Conservation (phyloP, 2,888 invertebrate species). For the Athalia cordata region DNA sequence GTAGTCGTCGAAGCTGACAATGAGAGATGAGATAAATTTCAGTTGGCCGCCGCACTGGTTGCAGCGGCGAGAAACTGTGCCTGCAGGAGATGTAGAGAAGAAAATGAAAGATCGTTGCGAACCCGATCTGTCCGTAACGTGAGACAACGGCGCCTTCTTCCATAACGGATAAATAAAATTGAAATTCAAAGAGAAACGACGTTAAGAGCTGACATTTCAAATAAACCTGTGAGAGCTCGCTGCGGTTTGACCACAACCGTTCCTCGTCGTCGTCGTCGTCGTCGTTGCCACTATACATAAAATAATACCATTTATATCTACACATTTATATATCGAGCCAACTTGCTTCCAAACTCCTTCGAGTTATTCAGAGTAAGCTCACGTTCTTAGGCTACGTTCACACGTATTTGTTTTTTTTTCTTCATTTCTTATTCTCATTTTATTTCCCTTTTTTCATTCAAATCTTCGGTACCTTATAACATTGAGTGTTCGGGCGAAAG, state of each 20-base stretch:
- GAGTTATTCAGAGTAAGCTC: too few species aligned
- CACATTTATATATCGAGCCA: background rate
- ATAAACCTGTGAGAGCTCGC: constrained; percentile 1
- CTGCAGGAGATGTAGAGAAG: background rate
- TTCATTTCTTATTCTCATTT: too few species aligned
- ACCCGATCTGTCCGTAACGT: constrained; percentile 37
- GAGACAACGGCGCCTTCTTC: constrained; percentile 22
- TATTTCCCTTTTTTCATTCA: too few species aligned
- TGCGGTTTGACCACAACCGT: constrained; percentile 34
- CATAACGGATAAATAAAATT: constrained; percentile 30
- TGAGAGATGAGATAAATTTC: too few species aligned
- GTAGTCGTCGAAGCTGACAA: too few species aligned
- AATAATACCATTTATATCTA: background rate
- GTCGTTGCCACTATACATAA: background rate
- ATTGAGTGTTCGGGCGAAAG: too few species aligned
- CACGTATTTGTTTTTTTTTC: too few species aligned
- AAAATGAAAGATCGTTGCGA: constrained; percentile 31
- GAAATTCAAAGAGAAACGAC: constrained; percentile 25
- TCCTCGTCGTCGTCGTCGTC: background rate
- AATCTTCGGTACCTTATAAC: too few species aligned
- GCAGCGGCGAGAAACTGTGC: background rate
- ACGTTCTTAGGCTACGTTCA: too few species aligned
- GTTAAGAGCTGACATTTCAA: constrained; percentile 34
- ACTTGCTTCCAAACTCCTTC: too few species aligned
- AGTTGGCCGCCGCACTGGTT: background rate